phyloP scores from a whole-genome alignment of 1,140 invertebrate species.

The Sminthurides bifidus region DNA sequence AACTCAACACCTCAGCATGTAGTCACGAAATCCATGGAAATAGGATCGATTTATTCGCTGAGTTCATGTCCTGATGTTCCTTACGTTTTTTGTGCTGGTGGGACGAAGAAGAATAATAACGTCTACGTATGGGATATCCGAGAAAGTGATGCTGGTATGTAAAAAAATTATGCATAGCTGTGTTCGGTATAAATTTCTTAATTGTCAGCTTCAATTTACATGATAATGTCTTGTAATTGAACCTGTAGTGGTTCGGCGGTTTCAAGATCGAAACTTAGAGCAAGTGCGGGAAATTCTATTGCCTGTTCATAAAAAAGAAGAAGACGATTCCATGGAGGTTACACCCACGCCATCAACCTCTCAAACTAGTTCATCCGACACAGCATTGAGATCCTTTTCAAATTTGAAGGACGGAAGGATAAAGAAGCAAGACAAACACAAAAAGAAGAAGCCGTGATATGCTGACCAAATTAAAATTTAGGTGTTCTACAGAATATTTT shows the following conservation, averaged over 20 bases:
- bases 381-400: no score
- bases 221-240: background rate
- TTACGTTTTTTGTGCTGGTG: conserved; percentile 64
- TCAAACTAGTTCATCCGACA: no score
- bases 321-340: background rate
- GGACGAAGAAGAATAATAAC: conserved; percentile 66
- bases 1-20: conserved; percentile 38
- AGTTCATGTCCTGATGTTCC: conserved; percentile 65
- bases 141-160: conserved; percentile 50
- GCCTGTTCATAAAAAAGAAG: no score
- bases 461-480: no score
- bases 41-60: conserved; percentile 61
- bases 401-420: no score
- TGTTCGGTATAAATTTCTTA: no score
- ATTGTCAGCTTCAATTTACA: background rate
- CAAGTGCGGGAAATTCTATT: background rate
- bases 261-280: background rate
- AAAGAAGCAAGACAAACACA: no score
- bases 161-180: background rate
- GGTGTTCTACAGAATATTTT: no score
- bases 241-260: conserved; percentile 2
- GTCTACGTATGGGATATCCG: conserved; percentile 63
- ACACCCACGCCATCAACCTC: no score
- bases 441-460: no score
- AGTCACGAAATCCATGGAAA: conserved; percentile 48